Base-by-base conservation (phyloP, 2,888 invertebrate species). In the Corbicula japonica region DNA sequence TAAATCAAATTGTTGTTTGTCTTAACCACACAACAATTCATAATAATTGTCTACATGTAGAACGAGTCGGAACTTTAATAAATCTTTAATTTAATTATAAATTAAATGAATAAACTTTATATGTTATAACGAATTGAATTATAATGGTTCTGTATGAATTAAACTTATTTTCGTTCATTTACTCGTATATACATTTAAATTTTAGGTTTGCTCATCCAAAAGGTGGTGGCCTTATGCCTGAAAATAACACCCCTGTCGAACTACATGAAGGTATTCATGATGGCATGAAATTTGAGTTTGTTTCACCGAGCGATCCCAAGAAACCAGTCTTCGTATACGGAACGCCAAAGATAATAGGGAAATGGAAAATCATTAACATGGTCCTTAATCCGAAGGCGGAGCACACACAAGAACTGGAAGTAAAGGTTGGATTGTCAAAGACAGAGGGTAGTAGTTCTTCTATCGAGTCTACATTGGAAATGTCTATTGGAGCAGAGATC, bases 201-300 rank as follows among this genome's bases (percentile, higher is more conserved):
- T 41, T 41, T 15, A 54, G 54, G 15, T 54, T 28, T 54, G 54
- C 54, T n/a, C 54, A 54, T 15, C 54, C 54, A 54, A 28, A 54
- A 1, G 54, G 54, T 28, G 54, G 54, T n/a, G 1, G 54, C 28
- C 54, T 32, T 1, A 18, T 15, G 18, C 23, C 54, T 5, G 2
- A 8, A 18, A 54, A 54, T 28, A 28, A 23, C 8, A 54, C 54
- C 21, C 10, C 8, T 5, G 54, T 54, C 3, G 54, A 30, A 12
- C 54, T 54, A 5, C 54, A 54, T 32, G n/a, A 26, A 12, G 26
- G n/a, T 18, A 15, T 54, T n/a, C 54, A 54, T 18, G 54, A 2
- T 2, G 54, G 5, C 1, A 54, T 28, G 28, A 5, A 54, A 8
- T 54, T 54, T 30, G 2, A 28, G 6, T 54, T 54, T 30, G 2